These are phyloP conservation scores for Ifrita kowaldi DNA, from an alignment of 2,113 vertebrate genomes.

Conservation along the genomic window DNA sequence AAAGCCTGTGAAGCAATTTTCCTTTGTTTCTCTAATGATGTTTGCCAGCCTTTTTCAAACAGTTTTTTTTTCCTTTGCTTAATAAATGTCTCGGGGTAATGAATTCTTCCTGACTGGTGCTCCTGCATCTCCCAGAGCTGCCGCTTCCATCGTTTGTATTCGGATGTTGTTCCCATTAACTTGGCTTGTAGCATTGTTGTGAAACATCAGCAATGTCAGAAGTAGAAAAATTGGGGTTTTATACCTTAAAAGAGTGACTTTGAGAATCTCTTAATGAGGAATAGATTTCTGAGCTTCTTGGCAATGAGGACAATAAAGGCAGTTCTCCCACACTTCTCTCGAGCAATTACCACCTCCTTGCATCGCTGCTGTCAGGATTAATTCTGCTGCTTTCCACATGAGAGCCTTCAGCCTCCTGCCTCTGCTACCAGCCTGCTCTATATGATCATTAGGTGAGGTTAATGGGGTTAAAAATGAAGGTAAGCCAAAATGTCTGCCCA, in stretches of 20 bases:
- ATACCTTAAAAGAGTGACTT: constrained; percentile 2
- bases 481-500: not conserved
- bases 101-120: not conserved
- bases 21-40: constrained; percentile 33
- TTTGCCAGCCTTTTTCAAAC: constrained; percentile 24
- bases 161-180: constrained; percentile 15
- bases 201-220: not conserved
- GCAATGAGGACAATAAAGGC: constrained; percentile 8
- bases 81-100: constrained; percentile 36
- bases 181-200: not conserved
- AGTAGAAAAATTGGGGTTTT: not conserved
- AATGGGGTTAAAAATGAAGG: constrained; percentile 36
- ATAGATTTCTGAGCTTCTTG: not conserved
- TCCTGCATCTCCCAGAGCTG: constrained; percentile 36
- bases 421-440: not conserved
- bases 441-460: not conserved
- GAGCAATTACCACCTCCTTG: not conserved
- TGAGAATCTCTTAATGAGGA: not conserved
- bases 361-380: not conserved
- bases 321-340: not conserved
- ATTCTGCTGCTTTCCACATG: constrained; percentile 24
- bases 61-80: not conserved
- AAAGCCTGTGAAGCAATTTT: not conserved
- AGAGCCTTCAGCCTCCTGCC: not conserved
- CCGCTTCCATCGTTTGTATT: constrained; percentile 36